Conservation (phyloP, 1,140 invertebrate species). For the Brevipalpus yothersi region DNA sequence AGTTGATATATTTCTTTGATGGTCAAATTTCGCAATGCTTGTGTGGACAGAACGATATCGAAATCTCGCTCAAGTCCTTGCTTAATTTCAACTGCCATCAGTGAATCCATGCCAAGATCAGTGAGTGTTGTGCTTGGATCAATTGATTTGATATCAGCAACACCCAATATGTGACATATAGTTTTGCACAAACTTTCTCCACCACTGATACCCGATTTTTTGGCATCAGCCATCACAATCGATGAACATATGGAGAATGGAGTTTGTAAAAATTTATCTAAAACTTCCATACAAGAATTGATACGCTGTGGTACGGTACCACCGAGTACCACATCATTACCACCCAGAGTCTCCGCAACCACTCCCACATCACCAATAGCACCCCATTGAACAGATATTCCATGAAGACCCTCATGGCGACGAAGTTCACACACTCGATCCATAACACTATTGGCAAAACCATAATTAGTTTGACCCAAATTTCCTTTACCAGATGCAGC, state of each 20-base stretch:
- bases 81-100: constrained; percentile 93
- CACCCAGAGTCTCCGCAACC: constrained; percentile 60
- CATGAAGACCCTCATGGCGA: constrained; percentile 33
- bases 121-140: constrained; percentile 45
- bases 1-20: constrained; percentile 7
- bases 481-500: constrained; percentile 81
- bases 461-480: constrained; percentile 78
- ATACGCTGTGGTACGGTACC: constrained; percentile 81
- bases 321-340: constrained; percentile 67
- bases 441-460: constrained; percentile 79
- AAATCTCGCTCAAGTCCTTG: constrained; percentile 11
- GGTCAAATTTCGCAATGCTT: constrained; percentile 9
- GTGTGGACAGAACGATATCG: constrained; percentile 6
- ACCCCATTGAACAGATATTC: constrained; percentile 83
- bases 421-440: constrained; percentile 42
- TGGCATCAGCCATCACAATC: constrained; percentile 30
- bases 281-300: constrained; percentile 50
- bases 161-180: constrained; percentile 22
- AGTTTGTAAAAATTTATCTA: constrained; percentile 58
- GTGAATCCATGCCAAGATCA: constrained; percentile 81
- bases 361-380: constrained; percentile 89
- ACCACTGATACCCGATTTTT: constrained; percentile 13
- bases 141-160: constrained; percentile 55
- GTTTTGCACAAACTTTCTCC: constrained; percentile 16
- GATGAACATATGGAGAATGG: constrained; percentile 4